Evolutionary conservation across 2,888 invertebrate species (phyloP), one percentile per base, ranked within the genome.

Genomic region (Lymantria dispar): DNA sequence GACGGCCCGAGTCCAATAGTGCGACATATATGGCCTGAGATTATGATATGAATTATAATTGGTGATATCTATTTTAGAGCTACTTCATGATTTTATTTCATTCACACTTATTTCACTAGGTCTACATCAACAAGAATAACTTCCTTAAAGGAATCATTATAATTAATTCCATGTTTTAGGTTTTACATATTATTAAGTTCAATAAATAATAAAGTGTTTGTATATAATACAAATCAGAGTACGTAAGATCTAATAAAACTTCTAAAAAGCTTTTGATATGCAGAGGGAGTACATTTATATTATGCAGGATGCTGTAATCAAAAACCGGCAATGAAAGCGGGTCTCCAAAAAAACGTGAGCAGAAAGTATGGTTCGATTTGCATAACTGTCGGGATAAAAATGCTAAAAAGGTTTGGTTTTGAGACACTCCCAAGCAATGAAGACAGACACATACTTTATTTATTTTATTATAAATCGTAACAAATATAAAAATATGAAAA

Each of bases 201-300:
- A 13, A 14, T 12, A 40, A 40, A 38, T 38, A 12, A 7, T n/a
- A n/a, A 38, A 38, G 15, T 44, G 36, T n/a, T 44, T 11, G 11
- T 36, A 11, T 11, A 38, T 12, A 31, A 30, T 30, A 12, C 7
- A 45, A 45, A 38, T 10, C 29, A 13, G 10, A 12, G 13, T 13
- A 44, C 36, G 3, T 22, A 39, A 22, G 14, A 13, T 14, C 33
- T 64, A 68, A 72, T 68, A 56, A 72, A 74, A 72, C 52, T 52
- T 52, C 52, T 55, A 43, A 41, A 22, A 56, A 30, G 50, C 71
- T 77, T 40, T 76, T 75, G 65, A 66, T 62, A 72, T 75, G 72
- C 70, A 71, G 67, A 72, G 61, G 12, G 7, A 40, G 15, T 50
- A 58, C 54, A 48, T 59, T 61, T 56, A 63, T 64, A 69, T 66